Base-by-base conservation (phyloP, 2,888 invertebrate species). In the Lasioglossum calceatum region DNA sequence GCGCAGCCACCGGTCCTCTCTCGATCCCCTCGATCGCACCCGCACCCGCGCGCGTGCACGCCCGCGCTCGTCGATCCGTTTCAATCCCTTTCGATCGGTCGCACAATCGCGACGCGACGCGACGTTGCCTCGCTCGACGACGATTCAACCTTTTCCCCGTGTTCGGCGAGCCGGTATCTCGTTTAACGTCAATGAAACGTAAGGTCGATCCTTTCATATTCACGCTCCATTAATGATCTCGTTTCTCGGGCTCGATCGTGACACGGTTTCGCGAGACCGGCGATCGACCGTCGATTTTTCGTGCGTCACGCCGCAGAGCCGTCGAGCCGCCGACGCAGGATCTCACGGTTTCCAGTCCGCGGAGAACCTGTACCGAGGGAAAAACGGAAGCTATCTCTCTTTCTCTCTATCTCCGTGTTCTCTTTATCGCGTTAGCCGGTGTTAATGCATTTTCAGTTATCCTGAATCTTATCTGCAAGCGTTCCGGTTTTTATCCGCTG, bases 141-240 rank as follows among this genome's bases (percentile, higher is more conserved):
- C 64, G 64, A 64, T 32, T 19, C 64, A 16, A 32, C 32, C 32
- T 64, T 32, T 32, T 64, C 16, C 64, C 16, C 14, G 64, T n/a
- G 64, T 58, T 58, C 54, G 58, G 23, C 58, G 58, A 58, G 58
- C n/a, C n/a, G n/a, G 32, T 32, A n/a, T 58, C 74, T 74, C 44
- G 70, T 71, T 71, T 42, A 73, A 87, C 87, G 82, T 87, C 83
- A 81, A 87, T 84, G 87, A 84, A 81, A 77, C 78, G 74, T 87
- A 88, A 87, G 87, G 87, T 81, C 87, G 88, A 88, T 88, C 87
- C 87, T 87, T 88, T 88, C 87, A 88, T 85, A 88, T 87, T 88
- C 88, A 88, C 87, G 87, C 87, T 88, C 87, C 87, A 85, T 87
- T 88, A 87, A 87, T 88, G 87, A 88, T 88, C 84, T 76, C 81